phyloP scores from a whole-genome alignment of 2,113 vertebrate genomes.

The Pomatorhinus ruficollis region DNA sequence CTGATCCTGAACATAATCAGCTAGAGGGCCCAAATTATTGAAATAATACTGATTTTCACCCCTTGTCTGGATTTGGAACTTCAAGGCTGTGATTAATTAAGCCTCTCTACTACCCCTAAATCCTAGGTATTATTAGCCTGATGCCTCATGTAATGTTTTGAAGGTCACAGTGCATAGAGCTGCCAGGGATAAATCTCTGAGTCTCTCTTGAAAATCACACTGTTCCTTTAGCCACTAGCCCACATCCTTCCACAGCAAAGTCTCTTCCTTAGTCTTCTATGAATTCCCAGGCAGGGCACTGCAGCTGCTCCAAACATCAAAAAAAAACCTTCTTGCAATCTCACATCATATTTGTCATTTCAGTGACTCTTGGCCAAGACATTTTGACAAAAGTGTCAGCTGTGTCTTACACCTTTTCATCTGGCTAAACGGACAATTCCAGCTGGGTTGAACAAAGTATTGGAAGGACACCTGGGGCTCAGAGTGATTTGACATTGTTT shows the following conservation, averaged over 20 bases:
- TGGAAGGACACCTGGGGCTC: not conserved
- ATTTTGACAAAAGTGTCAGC: not conserved
- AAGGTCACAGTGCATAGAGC: not conserved
- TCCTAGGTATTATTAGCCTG: not conserved
- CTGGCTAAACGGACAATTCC: not conserved
- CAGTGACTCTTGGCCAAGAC: not conserved
- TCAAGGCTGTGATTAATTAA: not conserved
- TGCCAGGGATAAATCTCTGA: not conserved
- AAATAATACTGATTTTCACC: not conserved
- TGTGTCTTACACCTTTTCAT: not conserved
- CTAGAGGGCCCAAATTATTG: not conserved
- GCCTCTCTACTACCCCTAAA: not conserved
- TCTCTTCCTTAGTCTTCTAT: not conserved
- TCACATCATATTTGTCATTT: not conserved
- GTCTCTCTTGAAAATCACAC: not conserved
- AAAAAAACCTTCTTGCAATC: not conserved
- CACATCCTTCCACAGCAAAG: not conserved
- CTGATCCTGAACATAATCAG: not conserved
- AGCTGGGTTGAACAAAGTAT: not conserved
- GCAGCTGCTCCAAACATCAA: not conserved
- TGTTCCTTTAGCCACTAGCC: not conserved
- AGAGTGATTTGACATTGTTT: not conserved
- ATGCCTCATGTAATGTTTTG: not conserved
- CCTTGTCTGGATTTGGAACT: not conserved
- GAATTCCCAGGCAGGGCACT: not conserved